Base-by-base conservation (phyloP, 2,888 invertebrate genomes). In the Adineta ricciae region DNA sequence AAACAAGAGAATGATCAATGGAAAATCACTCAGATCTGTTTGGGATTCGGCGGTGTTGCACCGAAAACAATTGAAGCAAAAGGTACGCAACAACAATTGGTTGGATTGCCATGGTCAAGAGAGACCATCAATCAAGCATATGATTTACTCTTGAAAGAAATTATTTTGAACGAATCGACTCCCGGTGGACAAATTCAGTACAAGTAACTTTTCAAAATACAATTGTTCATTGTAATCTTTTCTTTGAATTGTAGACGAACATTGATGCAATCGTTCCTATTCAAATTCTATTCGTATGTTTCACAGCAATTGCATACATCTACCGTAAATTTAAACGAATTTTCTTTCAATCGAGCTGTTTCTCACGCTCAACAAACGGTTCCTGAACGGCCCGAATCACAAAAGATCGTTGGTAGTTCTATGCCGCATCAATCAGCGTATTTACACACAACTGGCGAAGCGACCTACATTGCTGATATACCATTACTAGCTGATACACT, bases 11-110 rank as follows among this genome's bases (percentile, higher is more conserved):
- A 21, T 14, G 3, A 24, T 21, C 52, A 52, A 83, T 90, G 92
- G n/a, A 92, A 87, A 1, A 87, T 96, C 54, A 90, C 92, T 84
- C 91, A 93, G 82, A 92, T 94, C 46, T 91, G 92, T 85, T 90
- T 96, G 87, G 94, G 94, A n/a, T 97, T 93, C 89, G 97, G 97
- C 85, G 97, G 97, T 50, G 95, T 97, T 95, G 96, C 95, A 0
- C 94, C 95, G 9, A 94, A 93, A 2, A 95, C 96, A 0, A 92
- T 94, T 83, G 91, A 94, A 89, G 94, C 95, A 0, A 91, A 91
- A 38, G 92, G 93, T 88, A 93, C 95, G 0, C 92, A 93, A 86
- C 89, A 92, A 84, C 88, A 90, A 50, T 91, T 94, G 84, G 86
- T 87, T 46, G 91, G 91, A 84, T 88, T 88, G 86, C 88, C 90